Evolutionary conservation across 2,888 invertebrate genomes (phyloP).

Genomic region (Drosophila dives): DNA sequence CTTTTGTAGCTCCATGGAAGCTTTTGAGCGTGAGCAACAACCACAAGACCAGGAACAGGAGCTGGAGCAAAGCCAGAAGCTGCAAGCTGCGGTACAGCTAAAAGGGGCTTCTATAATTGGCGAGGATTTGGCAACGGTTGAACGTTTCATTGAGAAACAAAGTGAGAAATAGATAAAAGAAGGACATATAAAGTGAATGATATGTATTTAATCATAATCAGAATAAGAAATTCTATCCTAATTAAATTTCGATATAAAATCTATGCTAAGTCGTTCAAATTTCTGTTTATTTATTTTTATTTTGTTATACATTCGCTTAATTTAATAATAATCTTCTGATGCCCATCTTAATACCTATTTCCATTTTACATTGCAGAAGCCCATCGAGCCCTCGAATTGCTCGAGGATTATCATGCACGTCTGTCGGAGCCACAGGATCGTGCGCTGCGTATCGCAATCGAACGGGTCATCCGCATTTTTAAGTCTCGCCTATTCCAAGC

Average conservation of each 20-base stretch:
- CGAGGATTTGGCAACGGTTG: background rate
- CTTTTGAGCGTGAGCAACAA: slow-evolving; percentile 53
- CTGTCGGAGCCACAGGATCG: slow-evolving; percentile 97
- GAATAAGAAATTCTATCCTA: background rate
- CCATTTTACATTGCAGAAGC: slow-evolving; percentile 90
- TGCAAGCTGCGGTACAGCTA: background rate
- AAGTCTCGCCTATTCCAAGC: slow-evolving; percentile 99
- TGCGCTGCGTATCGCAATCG: slow-evolving; percentile 97
- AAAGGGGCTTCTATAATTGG: background rate
- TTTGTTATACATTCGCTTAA: background rate
- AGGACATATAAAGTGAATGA: background rate
- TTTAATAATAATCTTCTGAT: background rate
- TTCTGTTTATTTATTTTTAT: background rate
- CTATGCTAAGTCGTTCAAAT: background rate
- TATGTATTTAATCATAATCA: background rate
- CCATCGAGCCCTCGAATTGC: slow-evolving; percentile 98
- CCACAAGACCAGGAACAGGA: slow-evolving; percentile 8
- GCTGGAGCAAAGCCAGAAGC: background rate
- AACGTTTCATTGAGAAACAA: slow-evolving; percentile 40
- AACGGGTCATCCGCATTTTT: slow-evolving; percentile 98
- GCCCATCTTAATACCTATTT: background rate
- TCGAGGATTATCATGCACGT: slow-evolving; percentile 99
- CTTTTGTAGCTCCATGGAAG: slow-evolving; percentile 73
- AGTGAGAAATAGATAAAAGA: slow-evolving; percentile 24
- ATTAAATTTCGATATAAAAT: background rate